Base-by-base conservation (phyloP, 1,140 invertebrate genomes). In the Lepidurus arcticus region DNA sequence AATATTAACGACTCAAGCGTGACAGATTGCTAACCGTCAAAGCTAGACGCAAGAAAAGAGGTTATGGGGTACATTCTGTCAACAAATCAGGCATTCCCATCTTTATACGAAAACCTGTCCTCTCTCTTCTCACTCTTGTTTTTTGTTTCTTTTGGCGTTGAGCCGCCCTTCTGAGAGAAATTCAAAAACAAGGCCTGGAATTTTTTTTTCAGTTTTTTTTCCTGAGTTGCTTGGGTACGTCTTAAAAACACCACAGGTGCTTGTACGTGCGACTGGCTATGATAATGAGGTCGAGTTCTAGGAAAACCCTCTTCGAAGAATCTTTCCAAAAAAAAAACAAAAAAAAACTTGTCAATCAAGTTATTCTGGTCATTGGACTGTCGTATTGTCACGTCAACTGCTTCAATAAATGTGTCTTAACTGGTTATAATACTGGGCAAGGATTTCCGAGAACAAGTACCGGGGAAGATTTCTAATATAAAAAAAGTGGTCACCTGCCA, bases 391-490 rank as follows among this genome's bases (percentile, higher is more conserved):
- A 65, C 7, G 9, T 4, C 21, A 65, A 65, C 53, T 21, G 53
- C 53, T 65, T 65, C 16, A 21, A 10, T 65, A 65, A 7, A 65
- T 13, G 6, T 34, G 34, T 34, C 34, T 34, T 34, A 3, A 34
- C 34, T 34, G 34, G 34, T 34, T 34, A 2, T 4, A 34, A 34
- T 24, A 21, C 43, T 16, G 42, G 26, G 44, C 44, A 47, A 47
- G 43, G 75, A 26, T 76, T 76, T 76, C 75, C 9, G 13, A 76
- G 75, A 76, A 76, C 42, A 45, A 24, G 34, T 44, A n/a, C 75
- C 47, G 16, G 21, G 47, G 24, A 26, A 76, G 76, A 78, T 53
- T 74, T 43, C 42, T n/a, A 47, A 34, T 21, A n/a, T 1, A 43
- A n/a, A 47, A 76, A 76, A 76, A 44, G 42, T 21, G 44, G 44